Base-by-base conservation (phyloP, 2,113 vertebrate genomes). In the Callocephalon fimbriatum region DNA sequence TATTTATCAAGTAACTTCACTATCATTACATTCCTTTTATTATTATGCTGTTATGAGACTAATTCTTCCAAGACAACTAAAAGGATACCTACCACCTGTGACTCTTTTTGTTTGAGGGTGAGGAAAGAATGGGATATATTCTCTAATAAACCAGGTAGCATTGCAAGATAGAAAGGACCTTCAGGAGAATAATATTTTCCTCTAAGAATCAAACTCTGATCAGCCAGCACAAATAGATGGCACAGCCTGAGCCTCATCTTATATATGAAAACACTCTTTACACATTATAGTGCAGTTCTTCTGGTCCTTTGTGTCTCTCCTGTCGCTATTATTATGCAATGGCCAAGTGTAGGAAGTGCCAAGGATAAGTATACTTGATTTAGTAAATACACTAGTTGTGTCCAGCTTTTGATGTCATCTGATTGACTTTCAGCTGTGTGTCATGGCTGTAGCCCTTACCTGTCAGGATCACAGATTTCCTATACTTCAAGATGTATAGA, bases 21-120 rank as follows among this genome's bases (percentile, higher is more conserved):
- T 40, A 26, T 56, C 47, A 1, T 56, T 65, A 17, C 6, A 26
- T 56, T 51, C 10, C 13, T 62, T 74, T 62, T 38, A 40, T 68
- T 78, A 45, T 48, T 53, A 73, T 14, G 26, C 4, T 86, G 10
- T 70, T 38, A 70, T 23, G 23, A 83, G 29, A 38, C 31, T 17
- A 58, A 17, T 53, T 54, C 32, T 83, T 59, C 27, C 29, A 62
- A 31, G 38, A 19, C 3, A 68, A 25, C 7, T 84, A 15, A 67
- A 71, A 54, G 3, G 4, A 4, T 38, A 21, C 0, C 1, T 38
- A 21, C 0, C 1, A 7, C 1, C 3, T 12, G 20, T 23, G 77
- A 10, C 15, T 66, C 37, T 42, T 63, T 48, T 38, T 40, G 3
- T 38, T 29, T 58, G 19, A 3, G 7, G 1, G 1, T 40, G 9